Evolutionary conservation across 2,113 vertebrate genomes (phyloP), one percentile per base, ranked within the genome.

Genomic region (Passer domesticus): DNA sequence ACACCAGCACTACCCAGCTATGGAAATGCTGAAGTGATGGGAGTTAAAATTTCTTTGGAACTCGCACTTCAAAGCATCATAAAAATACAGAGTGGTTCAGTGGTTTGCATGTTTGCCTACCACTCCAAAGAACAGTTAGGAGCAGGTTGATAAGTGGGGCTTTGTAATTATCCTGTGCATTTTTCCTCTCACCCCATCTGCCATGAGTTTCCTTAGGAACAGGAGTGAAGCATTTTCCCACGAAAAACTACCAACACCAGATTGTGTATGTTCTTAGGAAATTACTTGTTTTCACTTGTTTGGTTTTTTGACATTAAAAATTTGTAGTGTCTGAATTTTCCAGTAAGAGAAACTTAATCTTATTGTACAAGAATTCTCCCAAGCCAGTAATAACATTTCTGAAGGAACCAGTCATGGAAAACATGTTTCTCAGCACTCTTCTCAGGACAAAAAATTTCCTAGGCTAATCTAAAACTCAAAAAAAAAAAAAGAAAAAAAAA

Each of bases 351-450:
- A 92, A 94, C 37, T 67, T 85, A 67, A 94, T 75, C 55, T 80
- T 77, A 62, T 70, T 92, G 72, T 90, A 67, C 37, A 78, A 95
- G 50, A 92, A 91, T 81, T 92, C 89, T 90, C 66, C 59, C 75
- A 87, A 43, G 79, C 96, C 93, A 95, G 92, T 44, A 94, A 95
- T 81, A 96, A 96, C 90, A 96, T 94, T 96, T 92, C 64, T 90
- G 88, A 95, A 88, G 41, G 30, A 92, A 80, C 23, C 52, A 56
- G 87, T 94, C 84, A 95, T 70, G 96, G 95, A 96, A 96, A 97
- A 85, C 60, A 66, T 17, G 43, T 88, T 88, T 83, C 90, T 83
- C 72, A 86, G 81, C 81, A 74, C n/a, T 41, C 35, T 69, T 97
- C 74, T 91, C 89, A 88, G 75, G 68, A 66, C 3, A 52, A 91